phyloP scores from a whole-genome alignment of 2,888 invertebrate species.

The Plebejus argus region DNA sequence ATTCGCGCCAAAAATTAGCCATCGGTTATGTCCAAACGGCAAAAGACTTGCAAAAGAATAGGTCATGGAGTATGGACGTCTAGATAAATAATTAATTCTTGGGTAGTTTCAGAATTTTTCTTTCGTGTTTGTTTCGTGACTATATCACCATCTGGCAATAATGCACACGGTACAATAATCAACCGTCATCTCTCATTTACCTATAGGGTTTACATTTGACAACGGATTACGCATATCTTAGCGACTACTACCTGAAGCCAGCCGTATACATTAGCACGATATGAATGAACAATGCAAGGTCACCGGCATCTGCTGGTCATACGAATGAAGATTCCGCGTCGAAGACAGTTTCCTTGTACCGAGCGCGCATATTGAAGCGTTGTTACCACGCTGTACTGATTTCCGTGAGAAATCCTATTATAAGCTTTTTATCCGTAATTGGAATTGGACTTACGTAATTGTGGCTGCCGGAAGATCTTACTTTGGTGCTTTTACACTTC shows the following conservation, averaged over 20 bases:
- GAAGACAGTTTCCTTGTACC: constrained; percentile 42
- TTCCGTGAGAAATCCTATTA: background rate
- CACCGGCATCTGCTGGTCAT: constrained; percentile 58
- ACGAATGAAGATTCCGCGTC: constrained; percentile 55
- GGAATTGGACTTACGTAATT: background rate
- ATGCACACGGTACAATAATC: too few species aligned
- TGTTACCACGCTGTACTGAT: constrained; percentile 2
- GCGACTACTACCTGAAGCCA: constrained; percentile 50
- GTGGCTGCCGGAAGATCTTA: too few species aligned
- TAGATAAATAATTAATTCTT: background rate
- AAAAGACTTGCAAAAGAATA: background rate
- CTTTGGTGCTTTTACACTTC: too few species aligned
- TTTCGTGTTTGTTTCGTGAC: background rate
- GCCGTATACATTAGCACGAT: constrained; percentile 62
- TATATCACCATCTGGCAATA: too few species aligned
- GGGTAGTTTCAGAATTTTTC: background rate
- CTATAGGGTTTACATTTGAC: background rate
- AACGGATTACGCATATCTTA: too few species aligned
- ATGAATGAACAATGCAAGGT: constrained; percentile 74
- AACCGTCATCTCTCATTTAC: background rate
- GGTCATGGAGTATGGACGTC: background rate
- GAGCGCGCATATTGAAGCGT: constrained; percentile 29
- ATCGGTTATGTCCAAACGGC: background rate
- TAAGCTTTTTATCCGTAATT: background rate
- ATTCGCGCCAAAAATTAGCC: constrained; percentile 40